Base-by-base conservation (phyloP, 2,888 invertebrate genomes). In the Serripes groenlandicus region DNA sequence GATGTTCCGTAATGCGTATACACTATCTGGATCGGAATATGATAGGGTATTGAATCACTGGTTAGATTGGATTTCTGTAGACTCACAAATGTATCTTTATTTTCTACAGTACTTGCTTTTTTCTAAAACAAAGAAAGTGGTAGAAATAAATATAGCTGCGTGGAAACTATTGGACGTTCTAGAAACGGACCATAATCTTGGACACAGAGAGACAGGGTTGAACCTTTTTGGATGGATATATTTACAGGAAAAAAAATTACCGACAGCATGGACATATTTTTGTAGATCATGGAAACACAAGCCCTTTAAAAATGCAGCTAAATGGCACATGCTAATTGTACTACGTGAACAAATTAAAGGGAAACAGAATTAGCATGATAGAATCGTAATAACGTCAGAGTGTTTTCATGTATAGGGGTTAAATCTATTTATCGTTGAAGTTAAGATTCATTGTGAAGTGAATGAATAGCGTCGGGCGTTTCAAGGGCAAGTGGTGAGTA, bases 221-320 rank as follows among this genome's bases (percentile, higher is more conserved):
- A 64, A 64, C n/a, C n/a, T 64, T 18, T 34, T 64, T 32, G 64
- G 64, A 5, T 64, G 32, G 34, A 35, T 64, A 18, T 34, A n/a
- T n/a, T 11, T 32, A 21, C 64, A n/a, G 23, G 64, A 64, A n/a
- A 21, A 21, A 21, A 34, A 32, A n/a, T 2, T 34, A 64, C 5
- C n/a, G 3, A 21, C 18, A 7, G 64, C 64, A 1, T 23, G 30
- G 4, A 5, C 34, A 3, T 34, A 34, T 35, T 64, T 64, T n/a
- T 34, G 3, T 32, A 21, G 7, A 21, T 64, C 64, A 7, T 64
- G 64, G 64, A 64, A 35, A 18, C n/a, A 32, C 3, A 30, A 34
- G 18, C 64, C 64, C 7, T 4, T 32, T 4, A 30, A 64, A 2
- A 64, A 64, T 64, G 64, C 64, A 11, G 64, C 35, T 2, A 64